These are phyloP conservation scores for Adelosebastes latens DNA, from an alignment of 2,797 vertebrate genomes.

Conservation along the genomic window DNA sequence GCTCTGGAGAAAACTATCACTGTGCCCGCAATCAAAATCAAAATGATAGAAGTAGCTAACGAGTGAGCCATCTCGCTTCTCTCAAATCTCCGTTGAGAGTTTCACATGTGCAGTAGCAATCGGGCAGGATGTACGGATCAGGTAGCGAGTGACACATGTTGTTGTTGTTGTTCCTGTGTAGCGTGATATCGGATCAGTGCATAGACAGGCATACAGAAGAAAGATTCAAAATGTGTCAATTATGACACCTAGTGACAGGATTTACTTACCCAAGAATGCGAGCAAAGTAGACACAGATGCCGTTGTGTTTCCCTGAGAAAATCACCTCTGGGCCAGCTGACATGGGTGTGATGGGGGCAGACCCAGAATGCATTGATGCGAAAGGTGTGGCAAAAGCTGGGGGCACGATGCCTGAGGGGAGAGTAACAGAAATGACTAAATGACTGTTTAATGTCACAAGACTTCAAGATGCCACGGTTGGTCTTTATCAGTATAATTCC, in stretches of 20 bases:
- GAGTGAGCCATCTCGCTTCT: too few relatives aligned
- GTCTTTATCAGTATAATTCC: neutral
- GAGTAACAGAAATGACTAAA: neutral
- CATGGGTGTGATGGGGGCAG: conserved; percentile 82
- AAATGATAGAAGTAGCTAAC: too few relatives aligned
- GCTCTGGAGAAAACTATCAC: too few relatives aligned
- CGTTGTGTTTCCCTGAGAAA: conserved; percentile 96
- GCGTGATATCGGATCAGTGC: too few relatives aligned
- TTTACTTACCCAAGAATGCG: conserved; percentile 92
- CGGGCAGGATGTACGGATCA: too few relatives aligned
- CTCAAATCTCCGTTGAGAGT: too few relatives aligned
- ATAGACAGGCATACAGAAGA: neutral
- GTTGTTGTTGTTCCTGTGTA: too few relatives aligned
- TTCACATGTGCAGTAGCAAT: too few relatives aligned
- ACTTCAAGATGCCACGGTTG: neutral
- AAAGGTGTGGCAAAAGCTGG: conserved; percentile 84
- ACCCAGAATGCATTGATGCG: conserved; percentile 57
- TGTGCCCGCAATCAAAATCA: too few relatives aligned
- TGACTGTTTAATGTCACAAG: neutral
- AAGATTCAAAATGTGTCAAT: neutral
- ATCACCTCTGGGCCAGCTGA: conserved; percentile 92
- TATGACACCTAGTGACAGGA: neutral
- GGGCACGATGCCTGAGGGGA: conserved; percentile 80
- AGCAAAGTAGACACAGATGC: conserved; percentile 95
- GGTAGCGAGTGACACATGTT: too few relatives aligned